Conservation (phyloP, 2,888 invertebrate genomes). For the Aphidoletes aphidimyza region DNA sequence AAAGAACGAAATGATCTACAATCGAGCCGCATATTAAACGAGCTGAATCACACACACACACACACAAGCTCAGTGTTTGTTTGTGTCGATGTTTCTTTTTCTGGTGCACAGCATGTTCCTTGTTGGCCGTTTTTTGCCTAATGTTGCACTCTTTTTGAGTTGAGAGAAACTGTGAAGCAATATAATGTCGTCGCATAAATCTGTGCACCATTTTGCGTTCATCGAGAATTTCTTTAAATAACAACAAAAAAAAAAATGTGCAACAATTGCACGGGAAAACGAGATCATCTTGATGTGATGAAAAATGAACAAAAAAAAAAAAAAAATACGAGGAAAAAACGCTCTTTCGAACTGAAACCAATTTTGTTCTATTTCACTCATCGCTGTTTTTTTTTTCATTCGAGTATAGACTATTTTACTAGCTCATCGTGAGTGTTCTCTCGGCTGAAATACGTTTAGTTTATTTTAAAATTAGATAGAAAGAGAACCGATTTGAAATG, state of each 20-base stretch:
- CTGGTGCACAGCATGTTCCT: no score
- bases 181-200: not conserved
- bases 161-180: no score
- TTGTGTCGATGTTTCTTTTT: no score
- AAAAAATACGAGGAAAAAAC: not conserved
- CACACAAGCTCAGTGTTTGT: no score
- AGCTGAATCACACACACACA: no score
- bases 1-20: no score
- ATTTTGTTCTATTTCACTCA: not conserved
- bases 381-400: not conserved
- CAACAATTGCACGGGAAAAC: not conserved
- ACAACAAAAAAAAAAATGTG: not conserved
- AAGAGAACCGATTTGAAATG: not conserved
- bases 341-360: not conserved
- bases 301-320: no score
- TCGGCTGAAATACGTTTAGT: not conserved
- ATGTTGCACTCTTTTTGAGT: no score
- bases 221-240: conserved; percentile 1
- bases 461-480: conserved; percentile 28
- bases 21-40: no score
- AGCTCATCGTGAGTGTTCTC: not conserved
- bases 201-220: not conserved
- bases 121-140: no score
- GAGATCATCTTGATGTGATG: conserved; percentile 2
- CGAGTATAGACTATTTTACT: not conserved